These are phyloP conservation scores for Pseudonaja textilis DNA, from an alignment of 2,113 vertebrate species.

Conservation along the genomic window DNA sequence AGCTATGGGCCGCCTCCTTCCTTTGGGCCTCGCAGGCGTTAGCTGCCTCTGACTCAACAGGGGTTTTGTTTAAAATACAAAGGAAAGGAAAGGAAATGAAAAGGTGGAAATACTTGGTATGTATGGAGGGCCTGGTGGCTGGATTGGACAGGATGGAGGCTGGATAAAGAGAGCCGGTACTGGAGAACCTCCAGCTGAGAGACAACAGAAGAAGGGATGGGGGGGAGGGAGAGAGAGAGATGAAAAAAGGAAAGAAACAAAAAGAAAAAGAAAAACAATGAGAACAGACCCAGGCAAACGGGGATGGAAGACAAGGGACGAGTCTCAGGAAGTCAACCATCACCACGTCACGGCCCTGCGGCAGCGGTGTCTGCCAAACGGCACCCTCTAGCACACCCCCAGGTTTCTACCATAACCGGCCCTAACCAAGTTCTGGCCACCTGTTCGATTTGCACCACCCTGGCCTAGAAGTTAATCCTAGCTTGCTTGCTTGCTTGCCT, in stretches of 20 bases:
- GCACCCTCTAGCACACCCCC: slow-evolving; percentile 45
- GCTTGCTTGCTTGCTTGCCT: too few species aligned
- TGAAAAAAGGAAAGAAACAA: slow-evolving; percentile 42
- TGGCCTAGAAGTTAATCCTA: background rate
- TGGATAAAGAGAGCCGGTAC: slow-evolving; percentile 97
- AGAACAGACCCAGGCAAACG: slow-evolving; percentile 60
- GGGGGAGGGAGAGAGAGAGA: slow-evolving; percentile 16
- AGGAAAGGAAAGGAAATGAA: slow-evolving; percentile 58
- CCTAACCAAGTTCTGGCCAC: background rate
- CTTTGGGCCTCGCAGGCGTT: background rate
- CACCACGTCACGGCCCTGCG: slow-evolving; percentile 51
- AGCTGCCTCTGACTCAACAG: background rate
- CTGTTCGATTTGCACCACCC: background rate
- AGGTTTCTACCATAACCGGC: background rate
- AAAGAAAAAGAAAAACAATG: slow-evolving; percentile 1
- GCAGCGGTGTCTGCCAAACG: background rate
- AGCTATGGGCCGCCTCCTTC: background rate
- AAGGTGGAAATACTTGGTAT: slow-evolving; percentile 96
- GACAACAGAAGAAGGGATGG: slow-evolving; percentile 68
- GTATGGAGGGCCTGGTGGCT: slow-evolving; percentile 94
- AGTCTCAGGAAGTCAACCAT: slow-evolving; percentile 64
- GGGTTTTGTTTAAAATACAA: slow-evolving; percentile 20
- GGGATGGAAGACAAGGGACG: slow-evolving; percentile 32
- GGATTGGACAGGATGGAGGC: slow-evolving; percentile 85
- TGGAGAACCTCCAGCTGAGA: slow-evolving; percentile 98